Base-by-base conservation (phyloP, 2,113 vertebrate species). In the Pipa parva region DNA sequence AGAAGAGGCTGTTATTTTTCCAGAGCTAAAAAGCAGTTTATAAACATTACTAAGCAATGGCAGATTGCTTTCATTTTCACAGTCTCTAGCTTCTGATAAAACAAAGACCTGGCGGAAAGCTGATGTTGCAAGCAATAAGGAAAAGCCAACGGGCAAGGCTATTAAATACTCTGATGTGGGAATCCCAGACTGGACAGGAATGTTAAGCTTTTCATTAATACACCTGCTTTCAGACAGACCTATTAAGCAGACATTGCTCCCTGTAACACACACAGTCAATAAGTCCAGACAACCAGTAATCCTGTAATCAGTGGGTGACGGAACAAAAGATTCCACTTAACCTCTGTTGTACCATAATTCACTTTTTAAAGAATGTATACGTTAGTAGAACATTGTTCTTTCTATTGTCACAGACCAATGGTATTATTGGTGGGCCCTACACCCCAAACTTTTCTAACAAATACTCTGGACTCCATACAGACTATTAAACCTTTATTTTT, bases 111-210 rank as follows among this genome's bases (percentile, higher is more conserved):
- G 3, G 12, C 8, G 59, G 56, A 68, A 67, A 64, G 46, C 21
- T 37, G 63, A 18, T 63, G 69, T 74, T 63, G 63, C n/a, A 59
- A 18, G 76, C 72, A 4, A 58, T 68, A 71, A 76, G 8, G 24
- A 59, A 63, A 73, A 56, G 63, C 59, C 0, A n/a, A 0, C 62
- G 63, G 48, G 46, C 55, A 69, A 52, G 39, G 54, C 0, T 0
- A 70, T 71, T 72, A 59, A 36, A 25, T 37, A 50, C 22, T 4
- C 65, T 48, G 27, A 75, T 71, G 54, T 1, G 10, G 33, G 4
- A 61, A 54, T 60, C 61, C 39, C 2, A 11, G 39, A 17, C 57
- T 21, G 59, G 55, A 17, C 2, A 17, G 17, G 31, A 59, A 69
- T 60, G 54, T 0, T 1, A 59, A 50, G 27, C 27, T 13, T 54